These are phyloP conservation scores for Heliconius congener DNA, from an alignment of 1,140 invertebrate species.

Conservation along the genomic window DNA sequence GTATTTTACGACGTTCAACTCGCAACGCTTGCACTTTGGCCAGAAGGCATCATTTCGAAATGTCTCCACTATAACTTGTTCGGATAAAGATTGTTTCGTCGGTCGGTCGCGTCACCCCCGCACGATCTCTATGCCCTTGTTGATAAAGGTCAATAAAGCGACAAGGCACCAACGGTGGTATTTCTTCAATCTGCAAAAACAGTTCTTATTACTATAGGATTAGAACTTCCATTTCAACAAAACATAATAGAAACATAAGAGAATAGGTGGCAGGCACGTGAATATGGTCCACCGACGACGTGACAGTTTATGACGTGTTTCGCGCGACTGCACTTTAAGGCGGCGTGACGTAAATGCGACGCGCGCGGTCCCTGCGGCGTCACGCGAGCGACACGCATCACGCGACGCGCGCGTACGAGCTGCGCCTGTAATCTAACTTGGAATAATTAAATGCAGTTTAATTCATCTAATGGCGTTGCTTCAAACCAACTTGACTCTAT, in stretches of 20 bases:
- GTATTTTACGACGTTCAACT: constrained; percentile 17
- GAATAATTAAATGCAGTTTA: constrained; percentile 3
- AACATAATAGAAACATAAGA: neutral
- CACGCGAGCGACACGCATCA: constrained; percentile 21
- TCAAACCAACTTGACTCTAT: neutral
- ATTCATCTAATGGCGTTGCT: constrained; percentile 15
- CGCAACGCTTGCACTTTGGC: constrained; percentile 13
- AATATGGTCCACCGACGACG: constrained; percentile 1
- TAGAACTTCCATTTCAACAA: neutral
- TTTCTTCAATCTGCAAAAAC: neutral
- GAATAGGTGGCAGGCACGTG: neutral
- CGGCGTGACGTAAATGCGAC: constrained; percentile 40
- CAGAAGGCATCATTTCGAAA: constrained; percentile 5
- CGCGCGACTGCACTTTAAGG: constrained; percentile 35
- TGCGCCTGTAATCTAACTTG: neutral
- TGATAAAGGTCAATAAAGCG: constrained; percentile 1
- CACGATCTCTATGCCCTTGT: neutral
- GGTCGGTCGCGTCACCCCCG: neutral
- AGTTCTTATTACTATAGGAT: neutral
- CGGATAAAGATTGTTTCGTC: neutral
- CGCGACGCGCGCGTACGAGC: too few species aligned
- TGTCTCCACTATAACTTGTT: constrained; percentile 11
- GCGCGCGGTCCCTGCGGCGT: constrained; percentile 32
- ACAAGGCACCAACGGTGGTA: neutral
- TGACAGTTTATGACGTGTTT: constrained; percentile 14